Evolutionary conservation across 2,113 vertebrate genomes (phyloP), one percentile per base, ranked within the genome.

Genomic region (Pomatostomus ruficeps): DNA sequence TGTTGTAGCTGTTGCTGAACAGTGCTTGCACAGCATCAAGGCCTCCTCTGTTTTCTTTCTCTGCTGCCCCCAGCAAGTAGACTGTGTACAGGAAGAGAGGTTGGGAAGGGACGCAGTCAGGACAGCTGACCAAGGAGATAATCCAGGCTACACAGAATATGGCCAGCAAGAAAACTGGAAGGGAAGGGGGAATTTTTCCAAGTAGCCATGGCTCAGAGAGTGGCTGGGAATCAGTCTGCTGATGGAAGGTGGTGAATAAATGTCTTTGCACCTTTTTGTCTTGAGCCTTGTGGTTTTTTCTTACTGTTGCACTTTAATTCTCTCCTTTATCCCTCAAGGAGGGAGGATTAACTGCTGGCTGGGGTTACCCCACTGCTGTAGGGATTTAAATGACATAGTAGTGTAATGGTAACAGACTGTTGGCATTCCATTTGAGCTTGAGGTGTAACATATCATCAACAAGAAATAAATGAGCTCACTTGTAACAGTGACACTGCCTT

Each of bases 281-380:
- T 62, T 71, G 43, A 89, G 31, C 46, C 16, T 33, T 29, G 26
- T 0, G 0, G 2, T 24, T 82, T 78, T 68, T 45, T 31, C 35
- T 67, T 14, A 51, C 11, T 48, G 3, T 54, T 78, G 35, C 3
- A 2, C 16, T 85, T 79, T 12, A 23, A 0, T 67, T 82, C 38
- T 72, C 26, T 67, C 33, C 21, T 11, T 59, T 10, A 14, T 52
- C 2, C 5, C 24, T 21, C 29, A 9, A 12, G 38, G 31, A 42
- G 17, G 15, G 17, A 38, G 62, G 5, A 22, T 61, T 52, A 70
- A 24, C 45, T 91, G 25, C 40, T 73, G 63, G 19, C 42, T 68
- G 49, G 31, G 16, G 14, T 78, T 79, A 65, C 38, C 19, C 7
- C 67, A 61, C 26, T 4, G 4, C 0, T 0, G 18, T 12, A 24